Evolutionary conservation across 2,888 invertebrate species (phyloP), one percentile per base, ranked within the genome.

Genomic region (Caenorhabditis doughertyi): DNA sequence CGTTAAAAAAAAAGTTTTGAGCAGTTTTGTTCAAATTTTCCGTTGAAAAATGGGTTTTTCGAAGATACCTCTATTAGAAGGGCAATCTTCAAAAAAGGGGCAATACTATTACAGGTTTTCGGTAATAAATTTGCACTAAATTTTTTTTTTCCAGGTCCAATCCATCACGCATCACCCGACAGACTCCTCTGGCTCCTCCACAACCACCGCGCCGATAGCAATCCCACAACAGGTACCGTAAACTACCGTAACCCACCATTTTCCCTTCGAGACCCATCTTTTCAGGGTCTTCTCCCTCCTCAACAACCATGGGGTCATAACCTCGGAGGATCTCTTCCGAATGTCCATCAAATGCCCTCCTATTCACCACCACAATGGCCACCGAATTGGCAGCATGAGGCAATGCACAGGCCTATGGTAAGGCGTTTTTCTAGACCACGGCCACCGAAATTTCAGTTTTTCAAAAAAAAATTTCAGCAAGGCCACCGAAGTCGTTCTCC

Each of bases 251-350:
- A 32, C 32, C 32, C 32, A 7, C 9, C 32, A 32, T 9, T 7
- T 9, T 32, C 32, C 9, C 4, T 3, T 42, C 16, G 16, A n/a
- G n/a, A n/a, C n/a, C n/a, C n/a, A n/a, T n/a, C n/a, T 42, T 42
- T 42, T 13, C 42, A 42, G 73, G 55, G 74, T 4, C 70, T 83
- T 9, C 77, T 67, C 16, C 84, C 79, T n/a, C 87, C 79, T 13
- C 77, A 67, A 44, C 84, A 77, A 56, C 81, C 83, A 9, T 82
- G 72, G 83, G 71, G 74, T 32, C 80, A 84, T 29, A 84, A 87
- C 21, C 79, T 86, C 3, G 86, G 91, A 8, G 89, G 91, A 53
- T 90, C 90, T 5, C 82, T 91, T 9, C 91, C 91, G 3, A 91
- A 91, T 58, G 89, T 91, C 35, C 90, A 91, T 70, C 89, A 89